These are phyloP conservation scores for Deilephila porcellus DNA, from an alignment of 2,888 invertebrate species.

Conservation along the genomic window DNA sequence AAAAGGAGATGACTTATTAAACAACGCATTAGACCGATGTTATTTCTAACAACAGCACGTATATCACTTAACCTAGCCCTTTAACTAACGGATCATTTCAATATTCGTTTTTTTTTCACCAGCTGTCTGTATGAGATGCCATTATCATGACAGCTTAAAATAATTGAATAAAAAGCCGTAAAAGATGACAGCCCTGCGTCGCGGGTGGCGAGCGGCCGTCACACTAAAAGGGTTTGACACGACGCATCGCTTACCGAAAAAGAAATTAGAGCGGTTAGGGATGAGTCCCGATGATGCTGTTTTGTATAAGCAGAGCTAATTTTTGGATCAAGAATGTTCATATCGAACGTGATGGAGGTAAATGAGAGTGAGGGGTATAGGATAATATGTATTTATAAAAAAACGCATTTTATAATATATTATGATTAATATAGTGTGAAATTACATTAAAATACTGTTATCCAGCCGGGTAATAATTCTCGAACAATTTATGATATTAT, in stretches of 20 bases:
- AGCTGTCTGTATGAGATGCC: slow-evolving; percentile 12
- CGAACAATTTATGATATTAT: too few relatives aligned
- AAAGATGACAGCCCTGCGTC: slow-evolving; percentile 48
- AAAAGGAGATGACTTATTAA: too few relatives aligned
- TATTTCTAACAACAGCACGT: not conserved
- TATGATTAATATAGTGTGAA: too few relatives aligned
- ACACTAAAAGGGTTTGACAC: slow-evolving; percentile 75
- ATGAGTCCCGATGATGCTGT: not conserved
- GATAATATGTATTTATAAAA: too few relatives aligned
- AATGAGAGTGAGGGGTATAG: too few relatives aligned
- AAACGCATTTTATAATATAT: too few relatives aligned
- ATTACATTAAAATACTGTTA: too few relatives aligned
- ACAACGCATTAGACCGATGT: too few relatives aligned
- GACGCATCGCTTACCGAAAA: slow-evolving; percentile 65
- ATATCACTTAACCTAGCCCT: not conserved
- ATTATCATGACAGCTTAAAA: slow-evolving; percentile 33
- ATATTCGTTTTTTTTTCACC: slow-evolving; percentile 10
- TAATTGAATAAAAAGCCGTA: slow-evolving; percentile 33
- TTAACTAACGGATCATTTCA: slow-evolving; percentile 9
- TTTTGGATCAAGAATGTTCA: too few relatives aligned
- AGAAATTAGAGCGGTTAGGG: slow-evolving; percentile 62
- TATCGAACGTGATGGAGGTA: too few relatives aligned
- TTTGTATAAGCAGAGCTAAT: not conserved
- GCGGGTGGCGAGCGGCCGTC: slow-evolving; percentile 65
- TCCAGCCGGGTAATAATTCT: too few relatives aligned